Conservation (phyloP, 30 jellyfish, hydroid and myxozoan species). For the Pseudorhiza aurosa region DNA sequence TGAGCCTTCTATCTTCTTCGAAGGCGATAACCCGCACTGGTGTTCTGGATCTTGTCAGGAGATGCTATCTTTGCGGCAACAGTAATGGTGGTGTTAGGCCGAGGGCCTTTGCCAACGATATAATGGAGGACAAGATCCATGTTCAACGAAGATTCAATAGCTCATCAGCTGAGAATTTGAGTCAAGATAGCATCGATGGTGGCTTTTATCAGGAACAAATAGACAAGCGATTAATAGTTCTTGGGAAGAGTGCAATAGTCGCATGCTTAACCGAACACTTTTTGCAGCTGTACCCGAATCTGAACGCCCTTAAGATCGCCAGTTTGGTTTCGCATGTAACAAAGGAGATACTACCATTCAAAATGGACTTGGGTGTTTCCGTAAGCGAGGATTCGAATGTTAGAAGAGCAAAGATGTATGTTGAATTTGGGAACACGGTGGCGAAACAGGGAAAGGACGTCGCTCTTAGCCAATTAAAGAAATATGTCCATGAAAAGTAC, state of each 20-base stretch:
- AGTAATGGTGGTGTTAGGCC: background rate
- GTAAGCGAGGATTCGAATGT: background rate
- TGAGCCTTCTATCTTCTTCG: background rate
- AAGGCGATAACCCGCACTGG: background rate
- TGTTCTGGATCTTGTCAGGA: background rate
- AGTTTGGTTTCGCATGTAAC: constrained; percentile 23
- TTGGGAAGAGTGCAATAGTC: constrained; percentile 45
- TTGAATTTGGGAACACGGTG: constrained; percentile 16
- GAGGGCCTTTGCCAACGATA: too few relatives aligned
- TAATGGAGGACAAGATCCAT: too few relatives aligned
- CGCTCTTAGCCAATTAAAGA: background rate
- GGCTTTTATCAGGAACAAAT: constrained; percentile 2
- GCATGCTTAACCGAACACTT: constrained; percentile 42
- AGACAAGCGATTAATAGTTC: constrained; percentile 16
- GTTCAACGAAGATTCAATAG: background rate
- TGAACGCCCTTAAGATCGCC: constrained; percentile 26
- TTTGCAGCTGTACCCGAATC: constrained; percentile 9
- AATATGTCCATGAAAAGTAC: background rate
- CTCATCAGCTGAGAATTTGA: background rate
- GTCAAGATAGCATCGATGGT: background rate
- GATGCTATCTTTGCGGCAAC: background rate
- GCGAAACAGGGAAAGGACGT: constrained; percentile 41
- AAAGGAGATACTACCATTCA: constrained; percentile 48
- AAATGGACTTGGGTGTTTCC: background rate
- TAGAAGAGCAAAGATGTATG: constrained; percentile 57